A percentile compares a stretch with the other conserved stretches of the same genome.
Evolutionary conservation across 2,113 vertebrate species (phyloP).

Genomic region (Seriola rivoliana): DNA sequence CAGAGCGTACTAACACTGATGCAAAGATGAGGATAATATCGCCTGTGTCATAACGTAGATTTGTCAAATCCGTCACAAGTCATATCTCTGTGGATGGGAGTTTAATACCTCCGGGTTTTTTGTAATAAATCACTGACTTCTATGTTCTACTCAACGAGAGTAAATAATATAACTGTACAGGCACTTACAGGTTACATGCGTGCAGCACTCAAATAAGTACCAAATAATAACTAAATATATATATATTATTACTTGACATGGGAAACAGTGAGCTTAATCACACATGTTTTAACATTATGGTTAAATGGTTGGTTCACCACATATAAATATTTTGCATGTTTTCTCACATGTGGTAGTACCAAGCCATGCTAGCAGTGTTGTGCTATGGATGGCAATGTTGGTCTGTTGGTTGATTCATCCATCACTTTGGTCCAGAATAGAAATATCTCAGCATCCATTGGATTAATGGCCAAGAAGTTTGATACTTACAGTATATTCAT

Average conservation of each 20-base stretch:
- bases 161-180: neutral
- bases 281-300: neutral
- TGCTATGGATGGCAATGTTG: no score
- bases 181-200: neutral
- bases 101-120: conserved; percentile 19
- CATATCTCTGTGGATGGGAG: conserved; percentile 12
- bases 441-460: no score
- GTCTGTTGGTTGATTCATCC: no score
- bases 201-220: neutral
- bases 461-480: no score
- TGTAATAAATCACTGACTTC: neutral
- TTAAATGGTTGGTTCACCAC: no score
- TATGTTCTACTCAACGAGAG: neutral
- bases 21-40: conserved; percentile 45
- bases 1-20: conserved; percentile 32
- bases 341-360: no score
- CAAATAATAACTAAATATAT: no score
- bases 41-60: conserved; percentile 26
- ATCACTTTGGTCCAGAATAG: no score
- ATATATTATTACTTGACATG: neutral
- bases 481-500: no score
- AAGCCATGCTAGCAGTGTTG: no score
- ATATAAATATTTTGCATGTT: no score
- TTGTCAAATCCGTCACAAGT: conserved; percentile 42
- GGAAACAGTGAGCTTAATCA: neutral